Conservation (phyloP, 2,797 vertebrate genomes). For the Rhincodon typus region DNA sequence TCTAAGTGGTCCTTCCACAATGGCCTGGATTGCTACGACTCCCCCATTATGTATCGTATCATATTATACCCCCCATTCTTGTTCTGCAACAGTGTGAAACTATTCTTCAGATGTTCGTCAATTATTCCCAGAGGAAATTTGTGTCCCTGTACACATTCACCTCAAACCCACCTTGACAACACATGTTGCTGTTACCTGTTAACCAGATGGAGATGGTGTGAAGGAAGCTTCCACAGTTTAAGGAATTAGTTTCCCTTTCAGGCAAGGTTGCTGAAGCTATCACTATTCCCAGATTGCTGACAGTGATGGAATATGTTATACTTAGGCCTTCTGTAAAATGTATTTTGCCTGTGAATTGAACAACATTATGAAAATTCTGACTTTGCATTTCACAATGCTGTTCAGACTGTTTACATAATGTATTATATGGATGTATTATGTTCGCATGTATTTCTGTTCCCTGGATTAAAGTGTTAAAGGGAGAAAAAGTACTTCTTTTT, state of each 20-base stretch:
- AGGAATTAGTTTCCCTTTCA: not conserved
- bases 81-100: not conserved
- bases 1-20: not conserved
- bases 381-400: not conserved
- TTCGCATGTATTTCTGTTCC: not conserved
- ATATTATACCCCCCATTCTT: not conserved
- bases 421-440: not conserved
- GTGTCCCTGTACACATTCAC: not conserved
- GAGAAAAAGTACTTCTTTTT: not conserved
- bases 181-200: not conserved
- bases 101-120: not conserved
- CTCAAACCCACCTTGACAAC: too few relatives aligned
- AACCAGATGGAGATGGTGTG: not conserved
- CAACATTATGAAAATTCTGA: not conserved
- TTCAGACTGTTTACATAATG: not conserved
- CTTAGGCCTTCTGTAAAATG: not conserved
- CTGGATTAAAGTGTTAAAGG: not conserved
- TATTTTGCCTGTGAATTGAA: not conserved
- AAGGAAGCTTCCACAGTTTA: not conserved
- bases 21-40: not conserved
- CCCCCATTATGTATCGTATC: not conserved
- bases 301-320: not conserved
- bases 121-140: not conserved
- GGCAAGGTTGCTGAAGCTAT: not conserved
- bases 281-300: not conserved